A percentile compares a stretch with the other conserved stretches of the same genome.
Evolutionary conservation across 2,888 invertebrate genomes (phyloP).

Genomic region (Ethmia dodecea): DNA sequence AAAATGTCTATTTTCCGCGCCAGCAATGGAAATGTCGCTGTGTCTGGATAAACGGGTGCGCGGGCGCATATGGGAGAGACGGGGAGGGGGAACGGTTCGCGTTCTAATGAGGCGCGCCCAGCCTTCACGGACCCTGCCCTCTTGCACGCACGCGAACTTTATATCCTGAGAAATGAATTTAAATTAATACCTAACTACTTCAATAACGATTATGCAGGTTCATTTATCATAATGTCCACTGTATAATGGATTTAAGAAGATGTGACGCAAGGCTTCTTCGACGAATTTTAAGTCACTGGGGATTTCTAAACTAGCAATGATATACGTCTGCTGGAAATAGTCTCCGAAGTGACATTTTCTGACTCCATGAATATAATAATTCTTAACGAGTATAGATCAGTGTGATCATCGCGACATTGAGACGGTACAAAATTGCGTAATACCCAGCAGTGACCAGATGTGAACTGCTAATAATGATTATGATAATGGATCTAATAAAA

Average conservation of each 20-base stretch:
- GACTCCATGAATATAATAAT: no score
- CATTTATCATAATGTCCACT: neutral
- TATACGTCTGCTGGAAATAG: slow-evolving; percentile 30
- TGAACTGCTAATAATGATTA: no score
- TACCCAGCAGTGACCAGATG: no score
- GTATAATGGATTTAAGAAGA: neutral
- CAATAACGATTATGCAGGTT: slow-evolving; percentile 38
- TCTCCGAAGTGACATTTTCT: slow-evolving; percentile 29
- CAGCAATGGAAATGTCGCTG: slow-evolving; percentile 65
- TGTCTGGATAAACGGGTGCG: slow-evolving; percentile 59
- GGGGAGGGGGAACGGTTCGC: slow-evolving; percentile 30
- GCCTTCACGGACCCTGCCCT: slow-evolving; percentile 55
- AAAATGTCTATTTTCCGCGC: slow-evolving; percentile 66
- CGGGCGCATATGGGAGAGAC: slow-evolving; percentile 32
- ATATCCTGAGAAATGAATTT: slow-evolving; percentile 51
- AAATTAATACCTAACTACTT: slow-evolving; percentile 54
- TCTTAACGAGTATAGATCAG: no score
- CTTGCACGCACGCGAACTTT: slow-evolving; percentile 46
- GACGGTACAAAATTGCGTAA: no score
- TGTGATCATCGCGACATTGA: no score
- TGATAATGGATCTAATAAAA: no score
- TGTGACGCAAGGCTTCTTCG: slow-evolving; percentile 5
- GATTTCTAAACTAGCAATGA: slow-evolving; percentile 37
- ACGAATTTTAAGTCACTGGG: slow-evolving; percentile 43
- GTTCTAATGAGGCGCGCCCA: slow-evolving; percentile 60